These are phyloP conservation scores for Lasioglossum vierecki DNA, from an alignment of 2,888 invertebrate genomes.

Conservation along the genomic window DNA sequence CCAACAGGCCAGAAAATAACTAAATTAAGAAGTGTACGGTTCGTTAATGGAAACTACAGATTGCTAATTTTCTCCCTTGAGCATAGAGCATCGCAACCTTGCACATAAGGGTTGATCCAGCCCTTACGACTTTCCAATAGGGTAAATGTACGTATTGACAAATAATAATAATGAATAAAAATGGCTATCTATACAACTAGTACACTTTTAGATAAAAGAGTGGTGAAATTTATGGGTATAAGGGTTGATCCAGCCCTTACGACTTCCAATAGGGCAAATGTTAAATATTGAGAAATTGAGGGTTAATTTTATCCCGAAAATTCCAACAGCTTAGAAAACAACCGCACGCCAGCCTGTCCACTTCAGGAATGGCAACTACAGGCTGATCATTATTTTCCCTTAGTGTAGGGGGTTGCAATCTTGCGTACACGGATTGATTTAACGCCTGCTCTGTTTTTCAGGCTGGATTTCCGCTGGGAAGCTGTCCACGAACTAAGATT, in stretches of 20 bases:
- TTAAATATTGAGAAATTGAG: too few relatives aligned
- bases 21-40: too few relatives aligned
- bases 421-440: neutral
- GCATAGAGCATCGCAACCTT: too few relatives aligned
- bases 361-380: neutral
- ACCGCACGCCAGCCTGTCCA: neutral
- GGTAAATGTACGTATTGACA: too few relatives aligned
- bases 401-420: neutral
- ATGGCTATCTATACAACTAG: neutral
- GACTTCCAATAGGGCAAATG: too few relatives aligned
- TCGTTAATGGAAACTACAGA: too few relatives aligned
- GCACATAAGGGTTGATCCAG: too few relatives aligned
- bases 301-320: neutral
- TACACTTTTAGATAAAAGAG: neutral
- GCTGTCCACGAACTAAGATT: conserved; percentile 10
- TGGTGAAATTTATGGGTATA: neutral
- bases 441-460: neutral
- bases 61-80: too few relatives aligned
- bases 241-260: too few relatives aligned
- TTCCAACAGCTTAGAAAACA: neutral
- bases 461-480: neutral
- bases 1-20: too few relatives aligned
- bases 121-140: too few relatives aligned
- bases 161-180: too few relatives aligned
- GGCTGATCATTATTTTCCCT: neutral